These are phyloP conservation scores for Adineta ricciae DNA, from an alignment of 2,888 invertebrate genomes.

Conservation along the genomic window DNA sequence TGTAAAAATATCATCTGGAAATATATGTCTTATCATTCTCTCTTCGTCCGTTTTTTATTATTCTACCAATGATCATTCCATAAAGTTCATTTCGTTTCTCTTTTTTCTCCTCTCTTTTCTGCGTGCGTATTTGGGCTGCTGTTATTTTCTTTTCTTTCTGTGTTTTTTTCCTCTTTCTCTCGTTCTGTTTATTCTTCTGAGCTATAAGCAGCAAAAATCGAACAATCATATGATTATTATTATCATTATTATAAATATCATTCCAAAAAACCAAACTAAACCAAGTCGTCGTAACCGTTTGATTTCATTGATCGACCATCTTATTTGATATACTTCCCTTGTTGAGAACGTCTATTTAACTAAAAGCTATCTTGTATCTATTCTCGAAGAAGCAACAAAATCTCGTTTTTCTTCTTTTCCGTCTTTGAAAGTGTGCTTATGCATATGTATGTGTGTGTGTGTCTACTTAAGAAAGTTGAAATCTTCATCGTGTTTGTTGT, in stretches of 20 bases:
- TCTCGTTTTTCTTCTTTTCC: not conserved
- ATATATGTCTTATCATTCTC: not conserved
- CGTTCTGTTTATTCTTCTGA: not conserved
- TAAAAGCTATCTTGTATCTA: not conserved
- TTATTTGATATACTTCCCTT: not conserved
- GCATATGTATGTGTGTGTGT: not conserved
- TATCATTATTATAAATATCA: not conserved
- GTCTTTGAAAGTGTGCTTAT: not conserved
- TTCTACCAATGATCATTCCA: not conserved
- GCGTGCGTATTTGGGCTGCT: not conserved
- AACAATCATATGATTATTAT: not conserved
- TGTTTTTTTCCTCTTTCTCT: not conserved
- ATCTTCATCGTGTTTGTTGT: not conserved
- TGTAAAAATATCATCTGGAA: constrained; percentile 57
- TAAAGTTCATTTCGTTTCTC: not conserved
- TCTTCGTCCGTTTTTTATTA: not conserved
- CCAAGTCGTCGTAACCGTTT: not conserved
- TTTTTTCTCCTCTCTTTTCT: not conserved
- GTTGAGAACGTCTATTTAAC: not conserved
- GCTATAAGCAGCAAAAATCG: not conserved
- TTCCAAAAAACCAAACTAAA: not conserved
- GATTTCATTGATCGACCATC: too few species aligned
- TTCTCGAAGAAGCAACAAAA: not conserved
- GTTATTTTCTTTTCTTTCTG: not conserved
- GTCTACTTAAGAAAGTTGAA: not conserved